Conservation (phyloP, 2,888 invertebrate genomes). For the Agonopterix alstromeriana region DNA sequence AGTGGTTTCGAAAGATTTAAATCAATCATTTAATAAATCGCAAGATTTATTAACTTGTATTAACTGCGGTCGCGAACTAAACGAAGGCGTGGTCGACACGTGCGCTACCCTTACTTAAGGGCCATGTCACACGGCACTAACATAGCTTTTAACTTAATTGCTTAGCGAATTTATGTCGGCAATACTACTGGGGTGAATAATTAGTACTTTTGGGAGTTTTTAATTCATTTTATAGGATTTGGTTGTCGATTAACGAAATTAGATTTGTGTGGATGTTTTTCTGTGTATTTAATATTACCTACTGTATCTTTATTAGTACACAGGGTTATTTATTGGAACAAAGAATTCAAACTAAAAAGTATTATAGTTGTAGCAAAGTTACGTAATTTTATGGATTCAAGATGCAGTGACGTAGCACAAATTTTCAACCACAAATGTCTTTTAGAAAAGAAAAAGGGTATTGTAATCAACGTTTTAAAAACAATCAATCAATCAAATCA, state of each 20-base stretch:
- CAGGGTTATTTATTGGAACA: too few species aligned
- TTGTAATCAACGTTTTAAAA: too few species aligned
- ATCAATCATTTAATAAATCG: neutral
- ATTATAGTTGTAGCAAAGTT: too few species aligned
- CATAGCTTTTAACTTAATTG: conserved; percentile 68
- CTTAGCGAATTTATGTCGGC: conserved; percentile 45
- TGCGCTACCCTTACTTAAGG: conserved; percentile 62
- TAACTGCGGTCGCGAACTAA: conserved; percentile 39
- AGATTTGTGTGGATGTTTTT: neutral
- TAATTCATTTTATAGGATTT: conserved; percentile 8
- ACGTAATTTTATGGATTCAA: too few species aligned
- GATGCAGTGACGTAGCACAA: too few species aligned
- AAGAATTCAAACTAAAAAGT: too few species aligned
- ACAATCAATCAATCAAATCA: too few species aligned
- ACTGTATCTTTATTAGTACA: too few species aligned
- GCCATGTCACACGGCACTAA: conserved; percentile 48
- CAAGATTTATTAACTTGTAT: conserved; percentile 6
- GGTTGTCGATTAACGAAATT: neutral
- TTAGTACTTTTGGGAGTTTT: conserved; percentile 20
- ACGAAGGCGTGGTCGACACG: conserved; percentile 61
- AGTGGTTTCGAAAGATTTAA: too few species aligned
- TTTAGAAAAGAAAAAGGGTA: too few species aligned
- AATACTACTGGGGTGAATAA: conserved; percentile 31
- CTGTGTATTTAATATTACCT: too few species aligned
- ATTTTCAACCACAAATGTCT: too few species aligned